Percentiles rank a stretch among this genome's conserved stretches.
These are phyloP conservation scores for Fopius arisanus DNA, from an alignment of 1,140 invertebrate species.

Conservation along the genomic window DNA sequence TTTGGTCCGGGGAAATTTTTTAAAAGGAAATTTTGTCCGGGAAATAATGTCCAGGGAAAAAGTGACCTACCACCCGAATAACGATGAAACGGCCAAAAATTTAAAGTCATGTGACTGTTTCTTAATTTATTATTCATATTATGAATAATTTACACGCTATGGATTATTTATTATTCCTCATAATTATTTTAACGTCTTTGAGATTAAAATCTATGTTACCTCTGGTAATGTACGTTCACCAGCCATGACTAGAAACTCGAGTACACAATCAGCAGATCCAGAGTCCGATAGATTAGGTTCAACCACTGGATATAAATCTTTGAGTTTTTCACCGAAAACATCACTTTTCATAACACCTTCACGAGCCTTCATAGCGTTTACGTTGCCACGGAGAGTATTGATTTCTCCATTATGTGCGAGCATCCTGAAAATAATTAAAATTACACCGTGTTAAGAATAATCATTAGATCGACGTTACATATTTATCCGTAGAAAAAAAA, in stretches of 20 bases:
- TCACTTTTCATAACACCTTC: conserved; percentile 97
- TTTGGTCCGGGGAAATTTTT: no score
- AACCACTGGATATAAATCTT: conserved; percentile 95
- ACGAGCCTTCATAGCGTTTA: conserved; percentile 97
- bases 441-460: no score
- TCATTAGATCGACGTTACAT: background rate
- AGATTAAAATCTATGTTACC: conserved; percentile 57
- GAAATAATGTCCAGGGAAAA: no score
- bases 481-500: conserved; percentile 6
- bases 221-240: conserved; percentile 91
- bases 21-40: no score
- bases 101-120: no score
- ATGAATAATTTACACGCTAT: background rate
- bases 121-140: background rate
- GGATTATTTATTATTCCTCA: background rate
- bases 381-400: conserved; percentile 97
- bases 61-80: no score
- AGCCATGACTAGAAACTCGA: conserved; percentile 95
- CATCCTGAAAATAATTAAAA: conserved; percentile 68
- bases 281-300: conserved; percentile 98
- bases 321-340: conserved; percentile 80
- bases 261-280: conserved; percentile 95
- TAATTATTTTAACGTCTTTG: background rate
- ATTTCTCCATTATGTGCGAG: conserved; percentile 99
- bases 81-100: no score